These are phyloP conservation scores for Imbricaverruca yamaguchii DNA, from an alignment of 2,888 invertebrate genomes.

Conservation along the genomic window DNA sequence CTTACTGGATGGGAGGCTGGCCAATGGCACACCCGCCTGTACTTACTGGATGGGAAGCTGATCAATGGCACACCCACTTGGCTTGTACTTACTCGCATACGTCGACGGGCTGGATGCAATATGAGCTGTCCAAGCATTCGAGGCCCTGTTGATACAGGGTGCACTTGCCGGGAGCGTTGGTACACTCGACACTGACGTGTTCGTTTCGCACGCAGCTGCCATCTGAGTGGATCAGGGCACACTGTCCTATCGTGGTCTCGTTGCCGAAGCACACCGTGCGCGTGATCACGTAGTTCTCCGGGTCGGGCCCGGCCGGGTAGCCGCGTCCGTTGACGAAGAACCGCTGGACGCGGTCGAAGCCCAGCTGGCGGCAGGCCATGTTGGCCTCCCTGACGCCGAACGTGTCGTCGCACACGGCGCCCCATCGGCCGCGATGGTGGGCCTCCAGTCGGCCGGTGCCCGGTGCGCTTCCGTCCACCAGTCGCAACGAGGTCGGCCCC, in stretches of 20 bases:
- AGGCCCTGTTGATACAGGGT: neutral
- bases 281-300: neutral
- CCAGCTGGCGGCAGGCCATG: constrained; percentile 9
- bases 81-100: neutral
- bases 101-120: neutral
- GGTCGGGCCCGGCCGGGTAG: neutral
- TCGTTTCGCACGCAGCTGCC: neutral
- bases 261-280: neutral
- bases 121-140: neutral
- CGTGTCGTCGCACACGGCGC: constrained; percentile 8
- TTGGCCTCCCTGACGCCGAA: neutral
- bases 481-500: neutral
- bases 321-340: neutral
- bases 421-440: neutral
- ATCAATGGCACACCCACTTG: no score
- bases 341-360: neutral
- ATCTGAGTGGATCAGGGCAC: neutral
- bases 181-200: neutral
- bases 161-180: neutral
- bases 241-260: neutral
- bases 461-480: neutral
- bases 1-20: no score
- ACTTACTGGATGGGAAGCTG: no score
- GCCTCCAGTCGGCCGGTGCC: neutral
- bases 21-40: no score